Conservation (phyloP, 2,113 vertebrate species). For the Axis porcinus region DNA sequence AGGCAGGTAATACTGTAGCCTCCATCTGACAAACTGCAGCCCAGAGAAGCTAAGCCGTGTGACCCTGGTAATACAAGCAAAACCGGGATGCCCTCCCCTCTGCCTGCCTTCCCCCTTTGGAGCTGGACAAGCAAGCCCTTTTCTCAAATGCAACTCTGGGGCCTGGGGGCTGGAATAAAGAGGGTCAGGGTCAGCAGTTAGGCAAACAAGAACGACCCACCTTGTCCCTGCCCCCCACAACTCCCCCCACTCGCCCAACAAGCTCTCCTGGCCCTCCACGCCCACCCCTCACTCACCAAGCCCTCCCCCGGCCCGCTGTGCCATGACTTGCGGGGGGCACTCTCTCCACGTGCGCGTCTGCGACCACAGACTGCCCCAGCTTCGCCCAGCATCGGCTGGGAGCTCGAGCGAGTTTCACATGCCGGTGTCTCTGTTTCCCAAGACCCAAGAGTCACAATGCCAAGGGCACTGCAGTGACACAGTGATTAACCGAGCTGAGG, state of each 20-base stretch:
- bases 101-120: not conserved
- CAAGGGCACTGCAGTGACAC: not conserved
- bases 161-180: not conserved
- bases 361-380: not conserved
- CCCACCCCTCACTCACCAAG: not conserved
- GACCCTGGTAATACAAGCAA: not conserved
- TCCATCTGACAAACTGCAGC: not conserved
- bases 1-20: not conserved
- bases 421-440: not conserved
- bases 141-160: not conserved
- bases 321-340: rapidly evolving
- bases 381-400: not conserved
- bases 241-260: not conserved
- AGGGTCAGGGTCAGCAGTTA: not conserved
- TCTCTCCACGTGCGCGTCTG: not conserved
- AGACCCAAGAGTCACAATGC: not conserved
- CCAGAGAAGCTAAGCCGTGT: not conserved
- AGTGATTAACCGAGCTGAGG: not conserved
- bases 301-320: not conserved
- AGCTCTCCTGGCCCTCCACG: not conserved
- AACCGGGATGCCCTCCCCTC: not conserved
- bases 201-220: not conserved
- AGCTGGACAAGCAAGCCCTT: not conserved
- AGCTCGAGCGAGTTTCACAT: not conserved
- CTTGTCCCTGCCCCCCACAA: not conserved